Percentiles rank a stretch among this genome's conserved stretches.
Evolutionary conservation across 1,140 invertebrate species (phyloP).

Genomic region (Kradibia gibbosae): DNA sequence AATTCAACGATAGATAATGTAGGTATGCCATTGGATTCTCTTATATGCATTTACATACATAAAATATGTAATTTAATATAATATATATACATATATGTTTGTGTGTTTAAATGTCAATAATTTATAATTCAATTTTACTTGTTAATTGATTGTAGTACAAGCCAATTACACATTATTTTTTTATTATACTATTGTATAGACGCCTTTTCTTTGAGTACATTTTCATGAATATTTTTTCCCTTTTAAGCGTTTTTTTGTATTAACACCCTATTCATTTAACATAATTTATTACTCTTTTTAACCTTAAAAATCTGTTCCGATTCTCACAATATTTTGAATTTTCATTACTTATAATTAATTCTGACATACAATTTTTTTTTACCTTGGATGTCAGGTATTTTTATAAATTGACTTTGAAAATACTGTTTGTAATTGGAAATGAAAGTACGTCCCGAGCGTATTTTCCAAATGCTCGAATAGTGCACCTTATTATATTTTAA

Average conservation of each 20-base stretch:
- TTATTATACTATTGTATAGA: conserved; percentile 1
- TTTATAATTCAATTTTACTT: conserved; percentile 15
- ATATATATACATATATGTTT: conserved; percentile 22
- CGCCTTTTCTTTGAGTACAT: conserved; percentile 30
- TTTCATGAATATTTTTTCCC: conserved; percentile 25
- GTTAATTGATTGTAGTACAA: conserved; percentile 49
- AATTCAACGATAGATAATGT: conserved; percentile 34
- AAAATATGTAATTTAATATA: conserved; percentile 39
- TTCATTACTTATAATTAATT: conserved; percentile 51
- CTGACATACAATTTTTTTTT: conserved; percentile 48
- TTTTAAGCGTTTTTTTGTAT: background rate
- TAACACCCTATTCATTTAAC: conserved; percentile 36
- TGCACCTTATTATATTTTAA: conserved; percentile 53
- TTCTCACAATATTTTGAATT: conserved; percentile 41
- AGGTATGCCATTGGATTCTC: conserved; percentile 34
- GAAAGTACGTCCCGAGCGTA: conserved; percentile 43
- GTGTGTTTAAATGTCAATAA: conserved; percentile 33
- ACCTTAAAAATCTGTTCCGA: conserved; percentile 32
- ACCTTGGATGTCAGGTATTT: conserved; percentile 61
- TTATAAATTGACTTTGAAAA: conserved; percentile 67
- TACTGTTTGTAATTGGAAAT: conserved; percentile 71
- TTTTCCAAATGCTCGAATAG: conserved; percentile 53
- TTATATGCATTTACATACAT: conserved; percentile 52
- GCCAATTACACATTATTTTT: conserved; percentile 42
- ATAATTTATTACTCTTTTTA: conserved; percentile 34